phyloP scores from a whole-genome alignment of 2,113 vertebrate genomes.

The Dryoscopus gambensis region DNA sequence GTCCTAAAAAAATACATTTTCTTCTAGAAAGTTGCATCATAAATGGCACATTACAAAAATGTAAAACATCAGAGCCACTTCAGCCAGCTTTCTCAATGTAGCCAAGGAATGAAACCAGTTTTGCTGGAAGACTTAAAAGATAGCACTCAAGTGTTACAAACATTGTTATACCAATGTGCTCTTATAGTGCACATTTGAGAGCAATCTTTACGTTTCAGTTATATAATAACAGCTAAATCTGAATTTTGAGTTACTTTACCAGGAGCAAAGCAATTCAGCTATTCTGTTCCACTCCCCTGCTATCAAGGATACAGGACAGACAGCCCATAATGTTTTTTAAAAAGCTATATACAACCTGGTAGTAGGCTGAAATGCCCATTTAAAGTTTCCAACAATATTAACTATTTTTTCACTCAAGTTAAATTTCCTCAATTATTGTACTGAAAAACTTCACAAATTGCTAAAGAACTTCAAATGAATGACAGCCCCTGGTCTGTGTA shows the following conservation, averaged over 20 bases:
- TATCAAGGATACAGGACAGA: not conserved
- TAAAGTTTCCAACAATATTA: not conserved
- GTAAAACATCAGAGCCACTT: not conserved
- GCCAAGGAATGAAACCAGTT: not conserved
- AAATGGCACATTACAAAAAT: not conserved
- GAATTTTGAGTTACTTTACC: not conserved
- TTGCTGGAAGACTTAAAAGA: not conserved
- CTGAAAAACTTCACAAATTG: not conserved
- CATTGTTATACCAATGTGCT: not conserved
- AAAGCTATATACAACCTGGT: not conserved
- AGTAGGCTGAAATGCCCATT: not conserved
- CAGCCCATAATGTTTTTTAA: rapidly evolving
- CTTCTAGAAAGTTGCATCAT: not conserved
- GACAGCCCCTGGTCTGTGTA: not conserved
- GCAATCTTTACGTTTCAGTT: not conserved
- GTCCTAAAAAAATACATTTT: not conserved
- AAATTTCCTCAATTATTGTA: not conserved
- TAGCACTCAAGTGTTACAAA: not conserved
- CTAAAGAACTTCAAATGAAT: not conserved
- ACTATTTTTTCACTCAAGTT: not conserved
- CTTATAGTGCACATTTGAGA: not conserved
- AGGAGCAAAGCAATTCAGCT: not conserved
- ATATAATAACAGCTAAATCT: not conserved
- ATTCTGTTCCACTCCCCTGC: not conserved
- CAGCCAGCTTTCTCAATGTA: not conserved